Conservation (phyloP, 2,888 invertebrate genomes). For the Trichogramma evanescens region DNA sequence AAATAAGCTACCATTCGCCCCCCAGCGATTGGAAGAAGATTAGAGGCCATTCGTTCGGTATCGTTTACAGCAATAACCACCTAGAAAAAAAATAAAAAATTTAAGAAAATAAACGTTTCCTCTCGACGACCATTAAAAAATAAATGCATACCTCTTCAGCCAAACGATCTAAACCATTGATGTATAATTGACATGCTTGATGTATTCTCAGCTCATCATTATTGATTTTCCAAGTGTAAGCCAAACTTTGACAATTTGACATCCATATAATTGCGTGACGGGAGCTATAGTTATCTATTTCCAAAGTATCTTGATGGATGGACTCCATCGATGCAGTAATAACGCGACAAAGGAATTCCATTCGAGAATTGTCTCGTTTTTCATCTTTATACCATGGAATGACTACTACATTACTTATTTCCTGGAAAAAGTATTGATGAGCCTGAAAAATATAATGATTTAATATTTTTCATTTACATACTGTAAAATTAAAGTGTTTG, state of each 20-base stretch:
- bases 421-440: constrained; percentile 42
- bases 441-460: constrained; percentile 27
- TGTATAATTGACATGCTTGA: constrained; percentile 63
- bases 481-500: background rate
- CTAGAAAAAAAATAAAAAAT: constrained; percentile 48
- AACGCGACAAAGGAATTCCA: constrained; percentile 66
- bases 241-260: constrained; percentile 62
- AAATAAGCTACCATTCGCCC: constrained; percentile 67
- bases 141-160: constrained; percentile 55
- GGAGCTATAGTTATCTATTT: constrained; percentile 49
- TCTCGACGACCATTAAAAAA: constrained; percentile 1
- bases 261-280: constrained; percentile 60
- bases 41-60: constrained; percentile 61
- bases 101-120: background rate
- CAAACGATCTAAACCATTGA: constrained; percentile 54
- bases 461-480: background rate
- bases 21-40: constrained; percentile 73
- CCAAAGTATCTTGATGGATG: constrained; percentile 57
- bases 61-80: constrained; percentile 62
- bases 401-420: constrained; percentile 37
- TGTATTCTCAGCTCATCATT: constrained; percentile 67
- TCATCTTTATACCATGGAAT: constrained; percentile 52
- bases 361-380: constrained; percentile 60
- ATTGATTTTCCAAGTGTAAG: constrained; percentile 71
- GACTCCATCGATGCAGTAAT: constrained; percentile 69